Evolutionary conservation across 2,888 invertebrate species (phyloP), one percentile per base, ranked within the genome.

Genomic region (Epistrophe eligans): DNA sequence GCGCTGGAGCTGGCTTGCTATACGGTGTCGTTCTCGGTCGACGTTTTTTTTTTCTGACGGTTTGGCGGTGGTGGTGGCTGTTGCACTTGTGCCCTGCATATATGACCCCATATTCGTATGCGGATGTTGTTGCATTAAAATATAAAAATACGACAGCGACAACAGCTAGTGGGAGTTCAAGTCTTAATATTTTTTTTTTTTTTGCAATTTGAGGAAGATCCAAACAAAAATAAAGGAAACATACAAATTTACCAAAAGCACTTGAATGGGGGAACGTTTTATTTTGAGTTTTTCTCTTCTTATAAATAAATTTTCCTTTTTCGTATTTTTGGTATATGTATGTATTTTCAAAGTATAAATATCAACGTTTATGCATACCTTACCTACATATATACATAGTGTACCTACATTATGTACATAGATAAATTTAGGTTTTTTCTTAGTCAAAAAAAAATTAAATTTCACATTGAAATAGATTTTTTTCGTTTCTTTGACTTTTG

Each of bases 71-170:
- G 17, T 19, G 2, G 6, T 64, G 77, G 77, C 52, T 70, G 70
- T 62, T 73, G 76, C 67, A 70, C 52, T 50, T 76, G 19, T 55
- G 60, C 62, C 28, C 64, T 57, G 32, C 50, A 85, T 73, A 81
- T 73, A 55, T 28, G 70, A 67, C 77, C 48, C 50, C 64, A 60
- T 74, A 83, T 82, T 79, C 62, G 74, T 74, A 64, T 79, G 71
- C 79, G 74, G 79, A 82, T 82, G 82, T 35, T 50, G 48, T 19
- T 57, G 74, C 73, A 82, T 82, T 87, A 74, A 71, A 79, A 82
- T 82, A 66, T 32, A 71, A 17, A 62, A 77, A 58, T 48, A 66
- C 66, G 48, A 32, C 48, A 45, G 45, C 32, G 66, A 66, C 66
- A 45, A 66, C 77, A 32, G 76, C 48, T 35, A 71, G 60, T 72